phyloP scores from a whole-genome alignment of 2,888 invertebrate genomes.

The Ophion slaviceki region DNA sequence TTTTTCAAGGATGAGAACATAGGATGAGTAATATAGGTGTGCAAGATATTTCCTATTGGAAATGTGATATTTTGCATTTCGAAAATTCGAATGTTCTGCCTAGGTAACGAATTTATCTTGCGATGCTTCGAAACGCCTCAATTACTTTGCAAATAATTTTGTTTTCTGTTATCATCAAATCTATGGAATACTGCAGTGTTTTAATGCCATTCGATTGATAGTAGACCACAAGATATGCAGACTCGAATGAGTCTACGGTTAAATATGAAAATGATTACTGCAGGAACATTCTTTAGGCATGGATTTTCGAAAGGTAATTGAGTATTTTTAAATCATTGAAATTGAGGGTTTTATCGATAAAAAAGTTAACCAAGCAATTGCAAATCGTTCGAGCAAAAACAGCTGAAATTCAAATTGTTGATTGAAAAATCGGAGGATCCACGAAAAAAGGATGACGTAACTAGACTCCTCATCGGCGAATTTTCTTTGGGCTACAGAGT shows the following conservation, averaged over 20 bases:
- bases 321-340: no score
- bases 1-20: conserved; percentile 33
- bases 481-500: conserved; percentile 16
- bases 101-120: neutral
- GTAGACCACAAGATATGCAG: no score
- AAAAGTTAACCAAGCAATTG: neutral
- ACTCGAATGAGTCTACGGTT: no score
- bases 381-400: neutral
- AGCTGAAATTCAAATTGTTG: conserved; percentile 1
- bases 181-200: no score
- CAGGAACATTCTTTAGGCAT: no score
- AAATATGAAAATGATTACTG: no score
- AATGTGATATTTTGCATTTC: neutral
- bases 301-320: no score
- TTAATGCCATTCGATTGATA: no score
- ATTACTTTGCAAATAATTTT: no score
- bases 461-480: neutral
- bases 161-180: no score
- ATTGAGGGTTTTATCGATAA: neutral
- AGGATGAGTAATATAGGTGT: conserved; percentile 30
- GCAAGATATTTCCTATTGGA: neutral
- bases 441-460: conserved; percentile 3
- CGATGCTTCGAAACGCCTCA: neutral
- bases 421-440: neutral
- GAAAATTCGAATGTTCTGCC: neutral